A percentile compares a stretch with the other conserved stretches of the same genome.
phyloP scores from a whole-genome alignment of 2,797 vertebrate genomes.

The Scleropages formosus region DNA sequence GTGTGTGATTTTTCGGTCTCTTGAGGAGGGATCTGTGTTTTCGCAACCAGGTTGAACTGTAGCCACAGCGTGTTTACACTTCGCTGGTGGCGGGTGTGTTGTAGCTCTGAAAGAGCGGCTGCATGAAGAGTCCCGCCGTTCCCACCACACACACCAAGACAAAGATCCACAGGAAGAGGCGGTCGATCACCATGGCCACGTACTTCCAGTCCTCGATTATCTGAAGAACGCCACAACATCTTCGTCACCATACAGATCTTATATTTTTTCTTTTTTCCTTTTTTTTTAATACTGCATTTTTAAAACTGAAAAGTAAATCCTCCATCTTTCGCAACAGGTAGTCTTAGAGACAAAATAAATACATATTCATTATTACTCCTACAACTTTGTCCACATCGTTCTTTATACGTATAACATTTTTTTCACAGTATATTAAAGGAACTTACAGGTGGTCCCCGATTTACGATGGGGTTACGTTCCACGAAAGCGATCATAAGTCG shows the following conservation, averaged over 20 bases:
- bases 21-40: slow-evolving; percentile 32
- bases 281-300: too few relatives aligned
- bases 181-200: slow-evolving; percentile 79
- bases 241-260: neutral
- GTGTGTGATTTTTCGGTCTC: slow-evolving; percentile 38
- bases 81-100: slow-evolving; percentile 63
- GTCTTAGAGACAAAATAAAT: too few relatives aligned
- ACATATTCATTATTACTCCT: too few relatives aligned
- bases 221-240: slow-evolving; percentile 49
- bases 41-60: slow-evolving; percentile 29
- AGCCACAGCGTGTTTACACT: slow-evolving; percentile 44
- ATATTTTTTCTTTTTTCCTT: neutral
- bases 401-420: too few relatives aligned
- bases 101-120: slow-evolving; percentile 77
- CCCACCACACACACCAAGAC: slow-evolving; percentile 73
- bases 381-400: too few relatives aligned
- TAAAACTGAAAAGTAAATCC: too few relatives aligned
- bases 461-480: too few relatives aligned
- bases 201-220: slow-evolving; percentile 80
- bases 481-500: too few relatives aligned
- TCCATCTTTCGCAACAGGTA: too few relatives aligned
- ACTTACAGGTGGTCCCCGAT: too few relatives aligned
- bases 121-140: slow-evolving; percentile 74
- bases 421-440: too few relatives aligned
- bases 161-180: slow-evolving; percentile 79